Conservation (phyloP, 1,140 invertebrate genomes). For the Episyrphus balteatus region DNA sequence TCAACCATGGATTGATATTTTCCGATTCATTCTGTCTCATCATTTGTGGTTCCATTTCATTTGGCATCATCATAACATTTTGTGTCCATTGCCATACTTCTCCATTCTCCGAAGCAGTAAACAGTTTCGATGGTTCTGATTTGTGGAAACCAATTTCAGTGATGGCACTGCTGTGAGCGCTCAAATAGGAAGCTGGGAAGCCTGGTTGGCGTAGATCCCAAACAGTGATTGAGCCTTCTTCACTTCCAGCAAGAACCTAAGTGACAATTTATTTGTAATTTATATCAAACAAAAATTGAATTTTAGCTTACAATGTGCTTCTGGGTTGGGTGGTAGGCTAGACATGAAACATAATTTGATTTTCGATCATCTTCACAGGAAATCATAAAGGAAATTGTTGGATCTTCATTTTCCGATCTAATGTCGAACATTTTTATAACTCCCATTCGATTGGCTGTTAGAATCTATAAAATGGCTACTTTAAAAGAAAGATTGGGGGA, state of each 20-base stretch:
- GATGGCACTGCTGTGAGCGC: slow-evolving; percentile 63
- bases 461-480: no score
- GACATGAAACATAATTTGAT: slow-evolving; percentile 54
- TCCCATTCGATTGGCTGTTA: slow-evolving; percentile 73
- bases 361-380: slow-evolving; percentile 50
- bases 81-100: slow-evolving; percentile 81
- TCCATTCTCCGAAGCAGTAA: slow-evolving; percentile 66
- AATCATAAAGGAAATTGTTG: slow-evolving; percentile 51
- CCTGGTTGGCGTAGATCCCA: slow-evolving; percentile 78
- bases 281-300: neutral
- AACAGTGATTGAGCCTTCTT: slow-evolving; percentile 68
- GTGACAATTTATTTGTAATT: neutral
- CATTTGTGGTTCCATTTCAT: slow-evolving; percentile 9
- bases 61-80: slow-evolving; percentile 24
- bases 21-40: slow-evolving; percentile 25
- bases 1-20: slow-evolving; percentile 49
- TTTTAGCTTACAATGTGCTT: slow-evolving; percentile 48
- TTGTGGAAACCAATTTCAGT: slow-evolving; percentile 76
- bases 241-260: slow-evolving; percentile 62
- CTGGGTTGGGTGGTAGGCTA: slow-evolving; percentile 75
- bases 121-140: slow-evolving; percentile 67
- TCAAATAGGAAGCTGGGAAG: slow-evolving; percentile 67
- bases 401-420: slow-evolving; percentile 45
- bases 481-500: slow-evolving; percentile 33
- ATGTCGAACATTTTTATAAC: slow-evolving; percentile 83